Base-by-base conservation (phyloP, 2,797 vertebrate genomes). In the Taenioides sp. region DNA sequence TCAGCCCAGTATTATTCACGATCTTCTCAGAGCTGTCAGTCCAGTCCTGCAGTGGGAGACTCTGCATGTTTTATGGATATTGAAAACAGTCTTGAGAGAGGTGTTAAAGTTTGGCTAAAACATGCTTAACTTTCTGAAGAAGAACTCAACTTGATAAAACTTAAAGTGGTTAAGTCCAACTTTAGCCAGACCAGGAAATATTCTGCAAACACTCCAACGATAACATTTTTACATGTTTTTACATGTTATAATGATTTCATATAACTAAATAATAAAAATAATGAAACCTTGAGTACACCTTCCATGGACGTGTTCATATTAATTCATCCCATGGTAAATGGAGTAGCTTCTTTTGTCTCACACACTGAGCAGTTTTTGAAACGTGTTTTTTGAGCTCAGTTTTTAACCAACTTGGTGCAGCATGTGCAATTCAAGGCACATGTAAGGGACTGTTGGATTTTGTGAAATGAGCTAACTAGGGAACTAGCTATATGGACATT, bases 61-160 rank as follows among this genome's bases (percentile, higher is more conserved):
- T 57, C 17, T 55, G 31, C 20, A 67, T 67, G 50, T 68, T 68
- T 68, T 68, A 68, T 37, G 37, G 54, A 58, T 67, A 37, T 1
- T 55, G n/a, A 11, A 12, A 57, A 2, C 34, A 25, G 20, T 40
- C 4, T 37, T n/a, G n/a, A 40, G 16, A 68, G 65, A 23, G 7
- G 52, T 22, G 49, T 37, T 54, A 23, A 37, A 55, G 28, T 68
- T 68, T 57, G 27, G 16, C 31, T 50, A 34, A 37, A 31, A 67
- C 40, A 52, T 66, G 37, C 22, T 25, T 23, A 31, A 68, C 27
- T 55, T 68, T 68, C 54, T 58, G 20, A 57, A 20, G 20, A 11
- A 37, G 20, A 37, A 55, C 25, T 54, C 47, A 52, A n/a, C 65
- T 50, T 2, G 5, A 14, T 65, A 28, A 25, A 27, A 27, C 40